These are phyloP conservation scores for Agelas oroides DNA, from an alignment of 37 sponge, comb jelly and placozoan genomes.

Conservation along the genomic window DNA sequence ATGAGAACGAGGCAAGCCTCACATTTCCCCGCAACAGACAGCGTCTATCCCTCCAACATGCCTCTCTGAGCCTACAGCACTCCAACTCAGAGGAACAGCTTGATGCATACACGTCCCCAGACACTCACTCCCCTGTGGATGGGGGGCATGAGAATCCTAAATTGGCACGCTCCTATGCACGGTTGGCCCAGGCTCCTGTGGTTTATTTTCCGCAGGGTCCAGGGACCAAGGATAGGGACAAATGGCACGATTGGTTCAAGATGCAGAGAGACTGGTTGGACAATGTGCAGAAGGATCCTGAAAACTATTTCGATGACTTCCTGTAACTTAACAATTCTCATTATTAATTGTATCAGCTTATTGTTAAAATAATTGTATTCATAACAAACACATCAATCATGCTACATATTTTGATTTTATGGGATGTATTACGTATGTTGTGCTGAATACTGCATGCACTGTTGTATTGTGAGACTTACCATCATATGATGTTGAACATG, in stretches of 20 bases:
- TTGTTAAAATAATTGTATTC: too few species aligned
- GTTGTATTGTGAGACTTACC: too few species aligned
- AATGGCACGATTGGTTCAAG: slow-evolving; percentile 54
- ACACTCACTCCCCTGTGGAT: neutral
- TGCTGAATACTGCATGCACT: too few species aligned
- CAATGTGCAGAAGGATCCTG: slow-evolving; percentile 32
- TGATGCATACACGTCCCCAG: neutral
- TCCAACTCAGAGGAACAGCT: slow-evolving; percentile 11
- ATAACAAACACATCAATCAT: too few species aligned
- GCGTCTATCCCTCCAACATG: neutral
- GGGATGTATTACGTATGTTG: too few species aligned
- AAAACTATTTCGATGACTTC: slow-evolving; percentile 65
- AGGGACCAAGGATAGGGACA: slow-evolving; percentile 1
- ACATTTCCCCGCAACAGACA: neutral
- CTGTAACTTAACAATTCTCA: slow-evolving; percentile 12
- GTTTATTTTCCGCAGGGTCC: slow-evolving; percentile 6
- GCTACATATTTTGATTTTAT: too few species aligned
- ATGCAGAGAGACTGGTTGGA: slow-evolving; percentile 62
- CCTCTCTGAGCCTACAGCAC: neutral
- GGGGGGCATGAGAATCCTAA: neutral
- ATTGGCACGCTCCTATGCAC: slow-evolving; percentile 26
- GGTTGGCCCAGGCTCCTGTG: slow-evolving; percentile 12
- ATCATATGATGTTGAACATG: too few species aligned
- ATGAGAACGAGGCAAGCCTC: neutral
- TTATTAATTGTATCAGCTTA: too few species aligned